phyloP scores from a whole-genome alignment of 2,113 vertebrate species.

The Chelonoidis abingdonii region DNA sequence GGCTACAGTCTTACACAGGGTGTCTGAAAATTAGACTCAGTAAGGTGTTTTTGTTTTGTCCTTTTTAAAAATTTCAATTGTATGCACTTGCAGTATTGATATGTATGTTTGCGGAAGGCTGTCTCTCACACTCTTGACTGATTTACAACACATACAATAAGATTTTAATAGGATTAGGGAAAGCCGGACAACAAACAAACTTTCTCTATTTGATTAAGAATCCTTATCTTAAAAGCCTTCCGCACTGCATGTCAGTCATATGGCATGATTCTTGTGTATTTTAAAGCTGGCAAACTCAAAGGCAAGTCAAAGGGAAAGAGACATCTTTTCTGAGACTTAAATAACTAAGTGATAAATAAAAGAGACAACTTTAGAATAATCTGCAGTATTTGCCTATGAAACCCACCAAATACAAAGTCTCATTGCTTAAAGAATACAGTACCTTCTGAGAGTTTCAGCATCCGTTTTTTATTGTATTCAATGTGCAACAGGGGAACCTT shows the following conservation, averaged over 20 bases:
- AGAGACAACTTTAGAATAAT: background rate
- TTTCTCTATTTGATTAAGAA: background rate
- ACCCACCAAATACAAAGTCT: background rate
- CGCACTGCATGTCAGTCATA: background rate
- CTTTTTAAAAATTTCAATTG: background rate
- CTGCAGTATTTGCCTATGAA: background rate
- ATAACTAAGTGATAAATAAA: background rate
- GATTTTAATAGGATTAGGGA: background rate
- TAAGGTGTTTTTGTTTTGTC: background rate
- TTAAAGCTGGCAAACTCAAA: background rate
- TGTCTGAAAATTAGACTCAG: background rate
- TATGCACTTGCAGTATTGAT: background rate
- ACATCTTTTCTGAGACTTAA: background rate
- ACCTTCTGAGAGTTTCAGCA: background rate
- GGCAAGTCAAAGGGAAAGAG: background rate
- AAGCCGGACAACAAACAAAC: background rate
- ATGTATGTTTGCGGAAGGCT: background rate
- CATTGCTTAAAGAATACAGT: background rate
- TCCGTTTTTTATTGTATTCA: accelerated
- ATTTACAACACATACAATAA: background rate
- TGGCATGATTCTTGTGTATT: background rate
- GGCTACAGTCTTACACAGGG: accelerated
- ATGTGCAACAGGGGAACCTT: background rate
- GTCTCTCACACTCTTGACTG: background rate
- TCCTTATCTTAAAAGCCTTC: background rate